phyloP scores from a whole-genome alignment of 2,113 vertebrate genomes.

The Melanotaenia duboulayi region DNA sequence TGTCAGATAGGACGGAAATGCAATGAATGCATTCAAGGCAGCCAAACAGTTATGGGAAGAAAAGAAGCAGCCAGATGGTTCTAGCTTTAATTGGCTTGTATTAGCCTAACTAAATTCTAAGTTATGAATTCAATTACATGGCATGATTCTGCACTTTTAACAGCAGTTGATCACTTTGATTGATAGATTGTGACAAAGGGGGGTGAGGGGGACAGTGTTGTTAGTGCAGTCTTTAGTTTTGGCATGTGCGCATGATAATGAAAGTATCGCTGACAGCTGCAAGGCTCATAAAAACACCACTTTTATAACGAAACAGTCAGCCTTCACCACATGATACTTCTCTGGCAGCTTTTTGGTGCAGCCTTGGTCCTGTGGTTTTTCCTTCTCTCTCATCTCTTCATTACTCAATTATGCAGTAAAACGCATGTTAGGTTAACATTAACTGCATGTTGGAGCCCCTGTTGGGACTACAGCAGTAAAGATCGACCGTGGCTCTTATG shows the following conservation, averaged over 20 bases:
- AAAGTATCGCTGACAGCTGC: conserved; percentile 54
- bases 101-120: conserved; percentile 51
- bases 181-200: conserved; percentile 33
- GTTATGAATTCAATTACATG: conserved; percentile 43
- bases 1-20: conserved; percentile 21
- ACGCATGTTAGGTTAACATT: conserved; percentile 59
- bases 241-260: conserved; percentile 30
- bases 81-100: conserved; percentile 35
- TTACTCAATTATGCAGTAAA: conserved; percentile 81
- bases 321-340: conserved; percentile 45
- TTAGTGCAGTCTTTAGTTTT: conserved; percentile 21
- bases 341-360: conserved; percentile 52
- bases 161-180: conserved; percentile 40
- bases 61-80: conserved; percentile 54
- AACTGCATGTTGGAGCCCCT: conserved; percentile 59
- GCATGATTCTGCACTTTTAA: conserved; percentile 26
- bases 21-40: conserved; percentile 7
- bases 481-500: conserved; percentile 34
- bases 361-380: conserved; percentile 59
- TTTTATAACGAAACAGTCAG: conserved; percentile 57
- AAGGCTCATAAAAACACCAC: conserved; percentile 28
- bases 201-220: conserved; percentile 1
- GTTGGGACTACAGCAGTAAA: conserved; percentile 50
- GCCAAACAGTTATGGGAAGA: conserved; percentile 50
- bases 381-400: conserved; percentile 67